Evolutionary conservation across 2,797 vertebrate species (phyloP).

Genomic region (Enteromius unitaeniatus): DNA sequence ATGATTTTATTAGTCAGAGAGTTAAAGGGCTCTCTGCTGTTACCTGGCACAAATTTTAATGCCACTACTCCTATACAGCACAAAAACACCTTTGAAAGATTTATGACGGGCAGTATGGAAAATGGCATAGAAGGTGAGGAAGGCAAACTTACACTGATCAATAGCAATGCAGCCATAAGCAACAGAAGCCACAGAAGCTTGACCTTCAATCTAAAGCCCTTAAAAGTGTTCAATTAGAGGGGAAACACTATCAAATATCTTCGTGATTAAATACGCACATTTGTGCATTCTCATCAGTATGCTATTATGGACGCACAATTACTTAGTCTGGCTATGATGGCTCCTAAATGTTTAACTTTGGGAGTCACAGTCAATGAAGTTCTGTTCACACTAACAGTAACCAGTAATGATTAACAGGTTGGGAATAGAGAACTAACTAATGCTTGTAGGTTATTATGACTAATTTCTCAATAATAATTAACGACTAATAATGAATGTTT

Average conservation of each 20-base stretch:
- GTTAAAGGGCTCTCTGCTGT: not conserved
- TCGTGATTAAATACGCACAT: not conserved
- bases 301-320: not conserved
- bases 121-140: not conserved
- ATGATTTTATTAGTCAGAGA: not conserved
- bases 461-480: too few species aligned
- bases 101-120: slow-evolving; percentile 6
- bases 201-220: not conserved
- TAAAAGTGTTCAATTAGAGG: not conserved
- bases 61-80: not conserved
- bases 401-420: not conserved
- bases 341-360: slow-evolving; percentile 6
- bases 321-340: not conserved
- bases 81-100: slow-evolving; percentile 18
- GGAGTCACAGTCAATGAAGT: not conserved
- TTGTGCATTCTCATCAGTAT: not conserved
- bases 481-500: not conserved
- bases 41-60: not conserved
- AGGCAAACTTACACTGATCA: slow-evolving; percentile 19
- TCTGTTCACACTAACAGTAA: not conserved
- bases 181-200: not conserved
- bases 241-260: slow-evolving; percentile 3
- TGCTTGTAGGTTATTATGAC: too few species aligned
- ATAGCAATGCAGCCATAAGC: not conserved
- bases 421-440: not conserved